These are phyloP conservation scores for Oryctes rhinoceros DNA, from an alignment of 1,140 invertebrate genomes.

Conservation along the genomic window DNA sequence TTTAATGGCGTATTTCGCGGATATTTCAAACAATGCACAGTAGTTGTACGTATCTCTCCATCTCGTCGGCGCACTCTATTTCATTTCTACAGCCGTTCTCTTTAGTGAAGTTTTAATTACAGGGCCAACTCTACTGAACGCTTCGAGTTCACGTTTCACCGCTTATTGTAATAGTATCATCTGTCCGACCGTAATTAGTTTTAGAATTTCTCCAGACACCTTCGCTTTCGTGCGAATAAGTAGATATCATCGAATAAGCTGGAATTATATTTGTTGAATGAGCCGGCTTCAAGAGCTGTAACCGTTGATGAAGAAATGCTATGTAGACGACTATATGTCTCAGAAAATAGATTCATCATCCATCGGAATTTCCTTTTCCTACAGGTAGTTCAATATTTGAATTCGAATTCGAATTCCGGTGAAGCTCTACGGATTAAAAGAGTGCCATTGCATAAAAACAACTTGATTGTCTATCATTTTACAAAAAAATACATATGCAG, in stretches of 20 bases:
- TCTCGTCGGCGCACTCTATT: background rate
- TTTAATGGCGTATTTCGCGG: background rate
- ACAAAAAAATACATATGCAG: no score
- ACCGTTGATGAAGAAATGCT: background rate
- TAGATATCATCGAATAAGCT: background rate
- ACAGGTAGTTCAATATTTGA: no score
- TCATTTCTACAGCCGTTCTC: background rate
- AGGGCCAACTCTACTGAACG: slow-evolving; percentile 1
- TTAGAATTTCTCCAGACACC: slow-evolving; percentile 9
- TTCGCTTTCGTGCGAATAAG: background rate
- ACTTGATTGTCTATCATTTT: no score
- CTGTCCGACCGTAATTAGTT: slow-evolving; percentile 27
- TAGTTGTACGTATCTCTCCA: background rate
- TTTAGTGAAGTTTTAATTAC: slow-evolving; percentile 18
- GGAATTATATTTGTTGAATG: background rate
- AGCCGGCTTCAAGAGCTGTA: background rate
- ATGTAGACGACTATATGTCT: background rate
- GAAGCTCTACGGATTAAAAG: no score
- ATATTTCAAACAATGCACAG: background rate
- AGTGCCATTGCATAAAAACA: no score
- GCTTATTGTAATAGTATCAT: slow-evolving; percentile 28
- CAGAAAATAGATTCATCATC: no score
- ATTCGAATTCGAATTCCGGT: no score
- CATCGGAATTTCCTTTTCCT: no score
- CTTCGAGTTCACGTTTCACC: background rate